Evolutionary conservation across 2,888 invertebrate species (phyloP), one percentile per base, ranked within the genome.

Genomic region (Ganaspis brasiliensis): DNA sequence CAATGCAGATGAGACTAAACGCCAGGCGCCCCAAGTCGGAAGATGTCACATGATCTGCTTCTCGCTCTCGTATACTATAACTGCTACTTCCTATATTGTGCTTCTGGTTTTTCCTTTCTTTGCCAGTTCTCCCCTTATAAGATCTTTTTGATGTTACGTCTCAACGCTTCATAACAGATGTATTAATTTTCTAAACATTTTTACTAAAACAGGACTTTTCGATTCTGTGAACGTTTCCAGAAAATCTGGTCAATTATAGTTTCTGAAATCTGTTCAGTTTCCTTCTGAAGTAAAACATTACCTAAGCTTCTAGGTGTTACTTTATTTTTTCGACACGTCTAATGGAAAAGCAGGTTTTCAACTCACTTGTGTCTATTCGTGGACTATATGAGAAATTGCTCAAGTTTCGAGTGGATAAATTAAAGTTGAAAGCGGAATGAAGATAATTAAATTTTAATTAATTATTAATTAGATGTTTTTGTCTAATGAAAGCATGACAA

Each of bases 51-150:
- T 40, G 9, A 81, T 88, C 88, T 89, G 88, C 80, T 87, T 89
- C 83, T 87, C 40, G 40, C 8, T 82, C 82, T 88, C 86, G 74
- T 76, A 14, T 49, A 55, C 70, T 83, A 1, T 73, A 85, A 87
- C 86, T 85, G 83, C 85, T 84, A 84, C 87, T 87, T 88, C 88
- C 88, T 86, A 81, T 85, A 10, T 67, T 26, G 4, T 37, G 31
- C 12, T 12, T 24, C 52, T 73, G 49, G n/a, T 31, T 59, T 35
- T 61, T 61, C 31, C n/a, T 40, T 31, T 24, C 24, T 16, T 3
- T 24, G 14, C 14, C 16, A 14, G 2, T 40, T 16, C 40, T 26
- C 61, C 21, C 10, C 26, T 26, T 2, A 12, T 35, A 26, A 56
- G 19, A 21, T 73, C 19, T 49, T 80, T 76, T 76, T 35, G 9